Evolutionary conservation across 2,797 vertebrate species (phyloP).

Genomic region (Sebastes hopkinsi): DNA sequence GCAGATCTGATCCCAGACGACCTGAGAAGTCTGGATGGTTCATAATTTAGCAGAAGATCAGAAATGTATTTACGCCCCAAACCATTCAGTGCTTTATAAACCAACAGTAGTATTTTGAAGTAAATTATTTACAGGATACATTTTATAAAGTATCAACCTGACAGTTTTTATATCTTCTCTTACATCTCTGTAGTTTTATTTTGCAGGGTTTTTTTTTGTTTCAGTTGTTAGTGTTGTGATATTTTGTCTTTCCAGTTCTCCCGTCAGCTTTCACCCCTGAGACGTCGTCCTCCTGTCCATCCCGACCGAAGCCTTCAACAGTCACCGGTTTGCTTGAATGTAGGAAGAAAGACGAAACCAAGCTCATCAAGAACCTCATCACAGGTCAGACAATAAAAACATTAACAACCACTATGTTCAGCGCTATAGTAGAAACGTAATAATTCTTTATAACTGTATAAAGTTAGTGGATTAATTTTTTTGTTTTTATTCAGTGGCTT

Average conservation of each 20-base stretch:
- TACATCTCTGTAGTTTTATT: neutral
- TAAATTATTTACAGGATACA: neutral
- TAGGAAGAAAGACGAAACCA: constrained; percentile 80
- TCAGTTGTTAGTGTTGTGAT: neutral
- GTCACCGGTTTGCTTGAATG: constrained; percentile 81
- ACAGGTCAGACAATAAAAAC: constrained; percentile 72
- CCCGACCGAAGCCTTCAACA: constrained; percentile 19
- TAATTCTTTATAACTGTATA: neutral
- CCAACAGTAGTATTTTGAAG: neutral
- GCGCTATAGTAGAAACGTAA: neutral
- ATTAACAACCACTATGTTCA: neutral
- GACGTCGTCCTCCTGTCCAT: neutral
- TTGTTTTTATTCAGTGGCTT: neutral
- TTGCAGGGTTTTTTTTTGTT: neutral
- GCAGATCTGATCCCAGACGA: neutral
- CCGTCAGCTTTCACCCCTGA: constrained; percentile 32
- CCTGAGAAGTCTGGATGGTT: neutral
- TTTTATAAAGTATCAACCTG: neutral
- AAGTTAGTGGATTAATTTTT: neutral
- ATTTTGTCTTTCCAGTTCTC: constrained; percentile 37
- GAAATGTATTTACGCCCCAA: neutral
- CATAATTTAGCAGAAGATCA: neutral
- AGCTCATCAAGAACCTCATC: constrained; percentile 85
- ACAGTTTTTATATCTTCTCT: neutral
- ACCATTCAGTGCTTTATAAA: neutral